Percentiles rank a stretch among this genome's conserved stretches.
These are phyloP conservation scores for Ictalurus furcatus DNA, from an alignment of 2,113 vertebrate genomes.

Conservation along the genomic window DNA sequence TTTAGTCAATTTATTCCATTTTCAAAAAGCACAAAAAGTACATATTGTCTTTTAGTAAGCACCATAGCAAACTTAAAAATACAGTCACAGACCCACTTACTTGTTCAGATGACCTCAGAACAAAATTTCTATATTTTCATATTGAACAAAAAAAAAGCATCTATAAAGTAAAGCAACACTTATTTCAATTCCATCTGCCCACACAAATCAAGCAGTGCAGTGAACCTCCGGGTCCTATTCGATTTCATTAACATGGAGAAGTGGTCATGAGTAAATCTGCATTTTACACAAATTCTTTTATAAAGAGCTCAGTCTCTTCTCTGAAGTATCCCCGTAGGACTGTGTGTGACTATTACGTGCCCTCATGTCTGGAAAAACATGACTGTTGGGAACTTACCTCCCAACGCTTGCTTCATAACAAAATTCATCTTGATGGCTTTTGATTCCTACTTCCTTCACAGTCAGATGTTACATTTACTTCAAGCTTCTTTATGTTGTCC, in stretches of 20 bases:
- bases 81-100: not conserved
- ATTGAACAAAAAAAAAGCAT: not conserved
- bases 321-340: not conserved
- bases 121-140: not conserved
- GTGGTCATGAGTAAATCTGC: slow-evolving; percentile 1
- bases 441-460: slow-evolving; percentile 71
- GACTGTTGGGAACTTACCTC: slow-evolving; percentile 77
- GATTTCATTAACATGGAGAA: not conserved
- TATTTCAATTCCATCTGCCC: slow-evolving; percentile 6
- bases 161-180: slow-evolving; percentile 19
- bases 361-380: slow-evolving; percentile 23
- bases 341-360: not conserved
- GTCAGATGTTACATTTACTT: slow-evolving; percentile 78
- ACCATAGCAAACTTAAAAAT: not conserved
- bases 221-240: not conserved
- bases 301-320: not conserved
- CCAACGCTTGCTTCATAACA: slow-evolving; percentile 93
- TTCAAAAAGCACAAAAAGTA: not conserved
- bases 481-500: slow-evolving; percentile 59
- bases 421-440: slow-evolving; percentile 89
- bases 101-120: slow-evolving; percentile 18
- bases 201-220: slow-evolving; percentile 15
- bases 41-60: not conserved
- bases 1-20: not conserved
- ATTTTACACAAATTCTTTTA: not conserved